Percentiles rank a stretch among this genome's conserved stretches.
phyloP scores from a whole-genome alignment of 2,888 invertebrate species.

The Lasioglossum pauxillum region DNA sequence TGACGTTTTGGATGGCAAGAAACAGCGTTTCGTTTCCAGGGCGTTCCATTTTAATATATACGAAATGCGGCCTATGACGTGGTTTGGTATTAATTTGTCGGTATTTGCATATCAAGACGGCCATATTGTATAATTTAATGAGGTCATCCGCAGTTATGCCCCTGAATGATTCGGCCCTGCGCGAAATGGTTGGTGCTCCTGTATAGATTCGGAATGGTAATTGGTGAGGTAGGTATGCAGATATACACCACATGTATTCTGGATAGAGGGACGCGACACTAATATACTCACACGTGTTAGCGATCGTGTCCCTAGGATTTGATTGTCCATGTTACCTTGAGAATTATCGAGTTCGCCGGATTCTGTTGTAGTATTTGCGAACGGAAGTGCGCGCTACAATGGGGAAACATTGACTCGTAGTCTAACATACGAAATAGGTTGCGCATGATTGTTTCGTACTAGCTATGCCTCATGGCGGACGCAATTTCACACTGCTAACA shows the following conservation, averaged over 20 bases:
- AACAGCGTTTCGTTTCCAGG: not conserved
- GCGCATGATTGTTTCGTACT: constrained; percentile 52
- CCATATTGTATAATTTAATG: constrained; percentile 69
- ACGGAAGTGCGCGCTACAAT: constrained; percentile 67
- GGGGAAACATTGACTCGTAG: constrained; percentile 66
- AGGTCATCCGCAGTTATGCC: constrained; percentile 67
- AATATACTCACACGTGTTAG: constrained; percentile 81
- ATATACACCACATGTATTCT: constrained; percentile 78
- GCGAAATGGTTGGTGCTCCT: constrained; percentile 69
- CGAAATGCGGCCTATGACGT: not conserved
- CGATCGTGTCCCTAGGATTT: constrained; percentile 81
- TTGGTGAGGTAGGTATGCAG: constrained; percentile 80
- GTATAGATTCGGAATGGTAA: constrained; percentile 76
- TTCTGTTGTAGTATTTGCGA: constrained; percentile 72
- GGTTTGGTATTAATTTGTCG: constrained; percentile 42
- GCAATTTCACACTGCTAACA: constrained; percentile 6
- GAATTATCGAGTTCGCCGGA: constrained; percentile 78
- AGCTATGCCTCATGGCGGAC: not conserved
- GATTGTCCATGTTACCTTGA: constrained; percentile 80
- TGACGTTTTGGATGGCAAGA: not conserved
- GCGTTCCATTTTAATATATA: not conserved
- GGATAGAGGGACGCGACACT: constrained; percentile 68
- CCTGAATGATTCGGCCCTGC: constrained; percentile 67
- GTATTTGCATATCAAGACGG: constrained; percentile 39
- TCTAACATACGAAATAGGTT: constrained; percentile 40